Base-by-base conservation (phyloP, 2,797 vertebrate genomes). In the Pachyuromys duprasi region DNA sequence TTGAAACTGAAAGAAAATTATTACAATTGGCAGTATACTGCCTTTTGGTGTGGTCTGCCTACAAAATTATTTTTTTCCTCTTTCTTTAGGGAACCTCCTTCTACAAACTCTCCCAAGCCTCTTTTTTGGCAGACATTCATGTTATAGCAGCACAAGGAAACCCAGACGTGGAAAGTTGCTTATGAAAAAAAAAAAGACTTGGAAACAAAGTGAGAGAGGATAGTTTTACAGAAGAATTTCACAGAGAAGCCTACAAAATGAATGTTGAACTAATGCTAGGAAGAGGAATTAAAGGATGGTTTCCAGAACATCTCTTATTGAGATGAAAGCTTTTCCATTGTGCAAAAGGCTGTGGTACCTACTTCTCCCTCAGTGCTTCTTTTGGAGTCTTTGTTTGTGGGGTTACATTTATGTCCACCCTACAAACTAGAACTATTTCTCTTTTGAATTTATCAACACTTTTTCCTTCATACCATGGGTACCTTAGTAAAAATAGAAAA, bases 31-130 rank as follows among this genome's bases (percentile, higher is more conserved):
- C 84, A 86, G 67, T 57, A 17, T 36, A 78, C 94, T 57, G 36
- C 63, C 80, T 60, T 86, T 87, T 91, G 86, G 74, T 92, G 70
- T n/a, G 45, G 42, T 80, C 36, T 88, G 92, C 33, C 92, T 87
- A 81, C 74, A 86, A 83, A 88, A 95, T 69, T 86, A 93, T 94
- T 96, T 96, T 96, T 95, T 95, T 79, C 12, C 3, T 75, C 42
- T 97, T 96, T 90, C 88, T 97, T 98, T 97, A 97, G 97, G 98
- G 97, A 94, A 97, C 97, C 88, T 98, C 97, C 98, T 98, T 98
- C 98, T 98, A 98, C 97, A 98, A 98, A 98, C 96, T 96, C 98
- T 98, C 96, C 97, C 97, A 98, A 98, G 98, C 96, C 97, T 98
- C 96, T 94, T 97, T 98, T 97, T 98, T 98, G 98, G 97, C 98